Evolutionary conservation across 2,113 vertebrate genomes (phyloP).

Genomic region (Lates calcarifer): DNA sequence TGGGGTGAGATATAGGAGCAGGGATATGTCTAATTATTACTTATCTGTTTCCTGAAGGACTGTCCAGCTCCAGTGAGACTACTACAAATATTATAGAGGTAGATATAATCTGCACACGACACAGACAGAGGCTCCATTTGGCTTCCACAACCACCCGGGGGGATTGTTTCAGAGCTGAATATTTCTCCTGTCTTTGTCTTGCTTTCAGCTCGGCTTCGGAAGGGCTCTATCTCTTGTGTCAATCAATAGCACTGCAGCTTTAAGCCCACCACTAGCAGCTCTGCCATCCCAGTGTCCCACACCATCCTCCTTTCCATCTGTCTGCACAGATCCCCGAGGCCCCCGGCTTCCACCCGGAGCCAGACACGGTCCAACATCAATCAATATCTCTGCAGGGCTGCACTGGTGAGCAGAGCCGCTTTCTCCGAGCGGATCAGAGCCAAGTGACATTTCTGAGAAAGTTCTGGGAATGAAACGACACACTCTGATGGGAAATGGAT

Average conservation of each 20-base stretch:
- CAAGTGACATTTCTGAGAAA: constrained; percentile 35
- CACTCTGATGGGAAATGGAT: constrained; percentile 20
- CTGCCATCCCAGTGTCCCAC: constrained; percentile 48
- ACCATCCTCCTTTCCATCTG: constrained; percentile 54
- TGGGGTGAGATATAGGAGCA: not conserved
- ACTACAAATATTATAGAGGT: not conserved
- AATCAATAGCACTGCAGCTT: constrained; percentile 69
- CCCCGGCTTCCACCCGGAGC: constrained; percentile 44
- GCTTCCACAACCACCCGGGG: not conserved
- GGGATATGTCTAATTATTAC: constrained; percentile 28
- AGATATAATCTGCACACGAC: constrained; percentile 26
- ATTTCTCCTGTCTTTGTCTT: constrained; percentile 32
- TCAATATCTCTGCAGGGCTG: constrained; percentile 64
- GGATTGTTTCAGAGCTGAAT: constrained; percentile 6
- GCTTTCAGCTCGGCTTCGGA: constrained; percentile 8
- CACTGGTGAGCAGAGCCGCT: not conserved
- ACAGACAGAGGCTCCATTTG: constrained; percentile 9
- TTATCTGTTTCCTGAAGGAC: constrained; percentile 35
- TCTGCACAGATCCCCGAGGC: constrained; percentile 46
- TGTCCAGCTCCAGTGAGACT: not conserved
- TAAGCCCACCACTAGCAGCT: constrained; percentile 48
- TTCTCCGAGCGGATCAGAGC: constrained; percentile 8
- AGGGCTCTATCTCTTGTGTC: constrained; percentile 56
- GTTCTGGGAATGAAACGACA: constrained; percentile 22
- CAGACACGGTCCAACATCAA: constrained; percentile 59